phyloP scores from a whole-genome alignment of 2,888 invertebrate genomes.

The Ametastegia equiseti region DNA sequence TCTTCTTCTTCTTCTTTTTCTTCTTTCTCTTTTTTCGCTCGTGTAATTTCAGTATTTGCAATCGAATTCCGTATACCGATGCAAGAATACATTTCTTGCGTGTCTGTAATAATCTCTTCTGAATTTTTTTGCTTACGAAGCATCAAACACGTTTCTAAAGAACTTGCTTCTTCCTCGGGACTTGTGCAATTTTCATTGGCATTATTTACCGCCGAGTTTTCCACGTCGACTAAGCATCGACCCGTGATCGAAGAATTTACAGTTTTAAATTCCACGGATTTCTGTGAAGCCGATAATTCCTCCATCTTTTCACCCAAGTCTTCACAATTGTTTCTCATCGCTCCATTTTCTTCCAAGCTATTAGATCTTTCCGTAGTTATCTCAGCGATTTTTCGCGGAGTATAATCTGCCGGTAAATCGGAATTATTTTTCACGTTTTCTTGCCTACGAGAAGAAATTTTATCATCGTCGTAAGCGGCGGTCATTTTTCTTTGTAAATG shows the following conservation, averaged over 20 bases:
- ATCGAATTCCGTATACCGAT: not conserved
- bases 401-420: conserved; percentile 30
- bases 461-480: conserved; percentile 58
- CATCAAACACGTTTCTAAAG: conserved; percentile 32
- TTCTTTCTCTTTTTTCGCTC: too few relatives aligned
- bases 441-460: conserved; percentile 30
- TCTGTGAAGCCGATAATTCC: not conserved
- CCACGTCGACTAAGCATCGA: conserved; percentile 29
- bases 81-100: not conserved
- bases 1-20: too few relatives aligned
- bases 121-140: conserved; percentile 36
- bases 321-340: not conserved
- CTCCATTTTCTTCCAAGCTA: conserved; percentile 26
- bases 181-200: conserved; percentile 37
- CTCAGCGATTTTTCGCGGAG: conserved; percentile 11
- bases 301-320: not conserved
- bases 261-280: not conserved
- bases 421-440: conserved; percentile 34
- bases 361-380: not conserved
- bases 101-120: conserved; percentile 20
- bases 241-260: conserved; percentile 35
- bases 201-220: conserved; percentile 20
- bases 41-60: not conserved
- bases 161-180: not conserved
- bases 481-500: conserved; percentile 62